phyloP scores from a whole-genome alignment of 2,888 invertebrate genomes.

The Sarcophaga carnaria region DNA sequence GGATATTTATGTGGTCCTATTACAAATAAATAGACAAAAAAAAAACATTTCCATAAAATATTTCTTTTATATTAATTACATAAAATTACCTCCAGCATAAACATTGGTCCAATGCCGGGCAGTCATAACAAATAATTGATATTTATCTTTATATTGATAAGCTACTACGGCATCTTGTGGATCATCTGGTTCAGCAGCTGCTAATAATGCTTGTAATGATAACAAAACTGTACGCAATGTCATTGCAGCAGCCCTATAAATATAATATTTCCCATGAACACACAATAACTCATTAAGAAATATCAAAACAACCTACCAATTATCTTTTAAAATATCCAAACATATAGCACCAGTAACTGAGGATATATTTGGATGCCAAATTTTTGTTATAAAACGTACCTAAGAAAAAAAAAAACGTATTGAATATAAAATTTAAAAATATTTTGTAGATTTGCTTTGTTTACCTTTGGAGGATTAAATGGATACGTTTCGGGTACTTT shows the following conservation, averaged over 20 bases:
- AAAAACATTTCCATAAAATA: neutral
- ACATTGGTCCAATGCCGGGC: slow-evolving; percentile 98
- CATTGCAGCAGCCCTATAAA: slow-evolving; percentile 96
- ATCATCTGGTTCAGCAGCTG: slow-evolving; percentile 96
- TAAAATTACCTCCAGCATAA: slow-evolving; percentile 90
- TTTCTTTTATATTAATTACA: neutral
- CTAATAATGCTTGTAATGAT: slow-evolving; percentile 96
- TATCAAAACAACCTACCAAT: slow-evolving; percentile 83
- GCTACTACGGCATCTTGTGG: slow-evolving; percentile 99
- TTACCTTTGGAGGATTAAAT: slow-evolving; percentile 99
- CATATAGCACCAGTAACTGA: slow-evolving; percentile 99
- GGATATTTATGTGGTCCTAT: slow-evolving; percentile 88
- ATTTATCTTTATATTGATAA: slow-evolving; percentile 95
- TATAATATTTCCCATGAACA: slow-evolving; percentile 14
- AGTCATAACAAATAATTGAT: slow-evolving; percentile 92
- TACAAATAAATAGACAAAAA: slow-evolving; percentile 1
- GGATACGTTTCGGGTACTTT: slow-evolving; percentile 99
- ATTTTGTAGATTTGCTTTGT: slow-evolving; percentile 1
- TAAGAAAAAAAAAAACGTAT: slow-evolving; percentile 77
- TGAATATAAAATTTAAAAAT: neutral
- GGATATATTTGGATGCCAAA: slow-evolving; percentile 99
- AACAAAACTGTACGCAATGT: slow-evolving; percentile 97
- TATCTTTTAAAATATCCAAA: slow-evolving; percentile 98
- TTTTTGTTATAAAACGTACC: slow-evolving; percentile 98
- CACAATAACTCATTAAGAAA: neutral